Conservation (phyloP, 2,113 vertebrate genomes). For the Ceyx melanurus region DNA sequence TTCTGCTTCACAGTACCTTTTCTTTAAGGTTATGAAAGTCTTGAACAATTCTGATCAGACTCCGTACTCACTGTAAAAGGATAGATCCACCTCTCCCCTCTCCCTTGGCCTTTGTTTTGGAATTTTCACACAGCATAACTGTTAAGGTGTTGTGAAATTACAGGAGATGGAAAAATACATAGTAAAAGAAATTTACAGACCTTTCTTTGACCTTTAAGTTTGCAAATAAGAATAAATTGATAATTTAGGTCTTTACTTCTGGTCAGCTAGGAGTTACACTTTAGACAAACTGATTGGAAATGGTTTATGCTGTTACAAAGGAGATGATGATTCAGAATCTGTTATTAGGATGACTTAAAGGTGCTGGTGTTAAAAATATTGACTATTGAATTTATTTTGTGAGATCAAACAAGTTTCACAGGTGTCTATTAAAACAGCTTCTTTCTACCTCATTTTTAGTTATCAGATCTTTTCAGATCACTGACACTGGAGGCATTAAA, state of each 20-base stretch:
- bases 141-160: neutral
- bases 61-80: fast-evolving
- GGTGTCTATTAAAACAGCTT: neutral
- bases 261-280: neutral
- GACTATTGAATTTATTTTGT: neutral
- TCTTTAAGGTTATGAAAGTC: neutral
- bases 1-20: neutral
- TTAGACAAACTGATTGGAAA: neutral
- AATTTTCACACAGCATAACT: neutral
- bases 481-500: neutral
- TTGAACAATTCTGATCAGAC: neutral
- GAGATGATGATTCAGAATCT: neutral
- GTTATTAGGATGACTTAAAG: neutral
- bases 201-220: neutral
- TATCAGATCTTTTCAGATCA: neutral
- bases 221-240: neutral
- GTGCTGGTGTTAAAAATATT: neutral
- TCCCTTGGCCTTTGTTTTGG: neutral
- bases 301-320: neutral
- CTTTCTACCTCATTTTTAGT: neutral
- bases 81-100: neutral
- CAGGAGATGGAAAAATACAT: neutral
- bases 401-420: neutral
- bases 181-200: neutral
- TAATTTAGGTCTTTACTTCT: neutral